Evolutionary conservation across 2,888 invertebrate genomes (phyloP), one percentile per base, ranked within the genome.

Genomic region (Thera obeliscata): DNA sequence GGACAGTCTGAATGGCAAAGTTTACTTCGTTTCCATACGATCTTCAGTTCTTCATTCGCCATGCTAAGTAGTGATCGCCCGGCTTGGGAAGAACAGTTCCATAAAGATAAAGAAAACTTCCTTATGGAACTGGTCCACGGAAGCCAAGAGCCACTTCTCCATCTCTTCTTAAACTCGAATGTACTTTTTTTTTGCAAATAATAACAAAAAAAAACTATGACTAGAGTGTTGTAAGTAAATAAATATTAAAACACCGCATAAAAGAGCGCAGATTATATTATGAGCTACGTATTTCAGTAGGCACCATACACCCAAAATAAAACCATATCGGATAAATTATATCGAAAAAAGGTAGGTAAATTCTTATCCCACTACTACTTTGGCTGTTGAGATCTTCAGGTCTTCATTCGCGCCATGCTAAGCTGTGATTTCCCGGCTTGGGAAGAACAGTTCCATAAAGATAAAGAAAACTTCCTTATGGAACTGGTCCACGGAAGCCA

Each of bases 391-490:
- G 22, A 22, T 22, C 22, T 52, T 58, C 9, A n/a, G 9, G 48
- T 56, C 7, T 22, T 33, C 12, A 7, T 43, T 57, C 43, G n/a
- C 6, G n/a, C 6, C 33, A 50, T 5, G 3, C 6, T 1, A 38
- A 5, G 2, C 11, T 1, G 22, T 22, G 35, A 48, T 54, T 46
- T 55, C 55, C 58, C 49, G 62, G 57, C 62, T 43, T 6, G 3
- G n/a, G 61, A 66, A 56, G 66, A 67, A 59, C 66, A 67, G 66
- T 67, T 67, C 58, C 66, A 67, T 41, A 67, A 67, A 62, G 66
- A 67, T 55, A 58, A 46, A 8, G n/a, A 46, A 5, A 11, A 62
- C 61, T 46, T 67, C 66, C 66, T 67, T 67, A 6, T 67, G 58
- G 58, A 67, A 67, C 66, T 33, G 66, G 58, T 67, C 66, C 54